Conservation (phyloP, 2,888 invertebrate species). For the Lissonota sp. region DNA sequence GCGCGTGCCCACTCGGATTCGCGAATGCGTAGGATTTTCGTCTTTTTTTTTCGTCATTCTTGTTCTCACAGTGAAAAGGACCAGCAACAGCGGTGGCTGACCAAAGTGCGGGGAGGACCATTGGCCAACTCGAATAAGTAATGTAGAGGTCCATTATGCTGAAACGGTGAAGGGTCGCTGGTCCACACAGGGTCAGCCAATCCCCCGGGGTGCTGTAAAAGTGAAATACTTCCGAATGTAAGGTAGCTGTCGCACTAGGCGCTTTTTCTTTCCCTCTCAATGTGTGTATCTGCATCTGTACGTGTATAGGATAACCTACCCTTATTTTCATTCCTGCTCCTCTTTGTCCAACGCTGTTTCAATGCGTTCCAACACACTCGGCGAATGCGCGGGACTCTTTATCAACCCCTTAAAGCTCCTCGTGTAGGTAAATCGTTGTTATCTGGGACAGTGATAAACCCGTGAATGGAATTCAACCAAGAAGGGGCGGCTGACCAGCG, state of each 20-base stretch:
- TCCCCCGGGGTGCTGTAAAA: conserved; percentile 83
- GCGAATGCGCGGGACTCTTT: conserved; percentile 45
- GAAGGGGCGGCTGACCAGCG: conserved; percentile 31
- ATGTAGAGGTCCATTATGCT: conserved; percentile 83
- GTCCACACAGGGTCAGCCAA: conserved; percentile 80
- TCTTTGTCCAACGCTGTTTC: conserved; percentile 44
- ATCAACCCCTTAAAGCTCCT: conserved; percentile 67
- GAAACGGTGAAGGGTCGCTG: conserved; percentile 82
- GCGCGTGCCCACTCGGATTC: conserved; percentile 28
- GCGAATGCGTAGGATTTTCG: conserved; percentile 38
- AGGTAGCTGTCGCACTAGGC: conserved; percentile 78
- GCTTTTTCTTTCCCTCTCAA: conserved; percentile 54
- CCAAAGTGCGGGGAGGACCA: conserved; percentile 70
- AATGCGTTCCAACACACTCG: conserved; percentile 28
- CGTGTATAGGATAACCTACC: no score
- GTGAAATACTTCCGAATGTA: conserved; percentile 84
- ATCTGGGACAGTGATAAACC: conserved; percentile 84
- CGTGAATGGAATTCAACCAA: conserved; percentile 80
- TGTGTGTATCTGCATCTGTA: conserved; percentile 21
- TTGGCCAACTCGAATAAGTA: conserved; percentile 82
- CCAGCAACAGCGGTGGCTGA: conserved; percentile 20
- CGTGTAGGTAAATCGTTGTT: conserved; percentile 84
- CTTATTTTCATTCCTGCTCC: background rate
- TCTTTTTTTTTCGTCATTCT: no score
- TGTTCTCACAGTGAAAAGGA: conserved; percentile 29